Percentiles rank a stretch among this genome's conserved stretches.
These are phyloP conservation scores for Apodemus sylvaticus DNA, from an alignment of 2,113 vertebrate species.

Conservation along the genomic window DNA sequence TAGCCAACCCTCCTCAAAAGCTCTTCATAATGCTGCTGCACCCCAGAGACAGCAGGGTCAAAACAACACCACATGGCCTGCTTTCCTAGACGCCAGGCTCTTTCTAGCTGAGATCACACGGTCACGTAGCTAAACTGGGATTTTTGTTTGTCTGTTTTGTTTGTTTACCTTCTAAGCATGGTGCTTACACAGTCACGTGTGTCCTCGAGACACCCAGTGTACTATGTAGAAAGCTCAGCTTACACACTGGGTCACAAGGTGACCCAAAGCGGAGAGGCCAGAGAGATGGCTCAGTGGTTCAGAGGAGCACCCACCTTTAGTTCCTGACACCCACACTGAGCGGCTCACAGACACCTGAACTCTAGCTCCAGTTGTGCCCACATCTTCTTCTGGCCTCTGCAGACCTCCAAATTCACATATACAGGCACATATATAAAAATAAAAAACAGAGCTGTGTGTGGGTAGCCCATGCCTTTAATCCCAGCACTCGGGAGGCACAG, in stretches of 20 bases:
- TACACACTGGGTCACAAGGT: neutral
- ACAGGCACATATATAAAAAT: too few relatives aligned
- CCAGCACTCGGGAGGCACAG: neutral
- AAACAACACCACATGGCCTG: neutral
- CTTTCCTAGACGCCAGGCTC: constrained; percentile 8
- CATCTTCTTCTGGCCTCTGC: neutral
- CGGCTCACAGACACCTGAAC: neutral
- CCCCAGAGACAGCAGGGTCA: neutral
- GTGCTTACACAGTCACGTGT: neutral
- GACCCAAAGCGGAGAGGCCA: neutral
- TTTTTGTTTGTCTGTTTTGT: neutral
- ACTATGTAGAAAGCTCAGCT: neutral
- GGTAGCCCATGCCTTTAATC: neutral
- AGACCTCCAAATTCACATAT: neutral
- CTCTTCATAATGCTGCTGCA: neutral
- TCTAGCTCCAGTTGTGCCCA: neutral
- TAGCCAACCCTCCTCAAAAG: constrained; percentile 9
- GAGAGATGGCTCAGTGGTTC: neutral
- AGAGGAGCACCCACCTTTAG: neutral
- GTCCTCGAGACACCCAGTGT: neutral
- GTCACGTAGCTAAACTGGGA: neutral
- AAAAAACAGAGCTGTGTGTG: neutral
- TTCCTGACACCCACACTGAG: neutral
- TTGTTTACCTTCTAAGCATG: neutral
- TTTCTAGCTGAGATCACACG: constrained; percentile 8